These are phyloP conservation scores for Dufourea novaeangliae DNA, from an alignment of 1,140 invertebrate species.

Conservation along the genomic window DNA sequence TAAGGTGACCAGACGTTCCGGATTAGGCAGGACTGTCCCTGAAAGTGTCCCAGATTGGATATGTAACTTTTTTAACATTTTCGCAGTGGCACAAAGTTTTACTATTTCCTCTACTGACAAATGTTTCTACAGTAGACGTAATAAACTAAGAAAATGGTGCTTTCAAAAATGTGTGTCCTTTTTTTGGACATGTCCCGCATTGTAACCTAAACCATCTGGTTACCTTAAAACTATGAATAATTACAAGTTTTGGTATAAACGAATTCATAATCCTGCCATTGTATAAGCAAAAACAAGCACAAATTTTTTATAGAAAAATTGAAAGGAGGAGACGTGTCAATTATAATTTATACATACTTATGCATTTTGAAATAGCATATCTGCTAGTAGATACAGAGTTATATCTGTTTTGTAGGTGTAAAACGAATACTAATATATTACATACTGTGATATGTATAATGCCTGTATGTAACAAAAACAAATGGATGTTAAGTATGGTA, in stretches of 20 bases:
- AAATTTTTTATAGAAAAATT: neutral
- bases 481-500: slow-evolving; percentile 1
- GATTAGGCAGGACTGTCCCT: no score
- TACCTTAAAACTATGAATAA: no score
- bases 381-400: neutral
- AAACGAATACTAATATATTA: slow-evolving; percentile 5
- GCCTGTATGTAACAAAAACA: slow-evolving; percentile 13
- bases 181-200: no score
- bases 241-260: no score
- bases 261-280: neutral
- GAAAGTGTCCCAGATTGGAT: no score
- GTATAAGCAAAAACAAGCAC: neutral
- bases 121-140: no score
- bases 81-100: no score
- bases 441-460: slow-evolving; percentile 34
- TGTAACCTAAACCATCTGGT: no score
- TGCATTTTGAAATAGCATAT: neutral
- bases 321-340: neutral
- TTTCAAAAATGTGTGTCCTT: neutral
- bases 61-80: no score
- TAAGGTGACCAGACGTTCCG: no score
- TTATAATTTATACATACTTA: slow-evolving; percentile 2
- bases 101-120: no score
- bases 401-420: neutral
- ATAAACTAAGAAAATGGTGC: no score